Evolutionary conservation across 2,797 vertebrate species (phyloP).

Genomic region (Xenopus petersii): DNA sequence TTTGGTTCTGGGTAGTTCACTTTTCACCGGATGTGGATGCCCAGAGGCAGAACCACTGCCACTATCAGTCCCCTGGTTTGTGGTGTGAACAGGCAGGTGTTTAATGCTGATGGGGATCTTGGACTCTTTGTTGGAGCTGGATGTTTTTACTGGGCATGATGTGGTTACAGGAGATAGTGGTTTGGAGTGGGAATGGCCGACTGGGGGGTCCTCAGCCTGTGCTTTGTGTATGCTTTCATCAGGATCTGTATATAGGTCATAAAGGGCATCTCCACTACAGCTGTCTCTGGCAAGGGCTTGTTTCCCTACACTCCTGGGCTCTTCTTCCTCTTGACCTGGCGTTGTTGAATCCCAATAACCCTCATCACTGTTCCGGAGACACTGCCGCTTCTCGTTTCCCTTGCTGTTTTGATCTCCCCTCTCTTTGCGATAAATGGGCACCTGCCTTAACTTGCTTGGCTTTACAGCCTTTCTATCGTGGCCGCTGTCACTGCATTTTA

Average conservation of each 20-base stretch:
- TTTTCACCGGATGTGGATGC: constrained; percentile 74
- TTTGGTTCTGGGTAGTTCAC: constrained; percentile 84
- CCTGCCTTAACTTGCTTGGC: constrained; percentile 68
- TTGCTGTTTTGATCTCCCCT: constrained; percentile 65
- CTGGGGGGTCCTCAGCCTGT: constrained; percentile 60
- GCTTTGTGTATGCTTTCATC: constrained; percentile 70
- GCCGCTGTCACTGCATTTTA: constrained; percentile 37
- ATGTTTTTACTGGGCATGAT: constrained; percentile 80
- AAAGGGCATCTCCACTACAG: constrained; percentile 88
- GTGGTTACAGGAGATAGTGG: constrained; percentile 75
- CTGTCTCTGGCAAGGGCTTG: constrained; percentile 79
- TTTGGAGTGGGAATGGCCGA: constrained; percentile 73
- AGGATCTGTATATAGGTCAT: constrained; percentile 83
- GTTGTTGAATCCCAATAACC: constrained; percentile 94
- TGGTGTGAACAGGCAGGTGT: constrained; percentile 78
- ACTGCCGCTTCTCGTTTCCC: constrained; percentile 76
- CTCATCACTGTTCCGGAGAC: constrained; percentile 81
- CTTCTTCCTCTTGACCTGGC: constrained; percentile 83
- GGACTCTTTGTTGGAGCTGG: constrained; percentile 86
- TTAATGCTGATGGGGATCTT: constrained; percentile 91
- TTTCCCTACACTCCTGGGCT: constrained; percentile 68
- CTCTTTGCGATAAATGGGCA: constrained; percentile 70
- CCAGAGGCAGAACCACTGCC: constrained; percentile 63
- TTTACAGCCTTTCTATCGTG: constrained; percentile 57
- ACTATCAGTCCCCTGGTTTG: constrained; percentile 77